Conservation (phyloP, 2,113 vertebrate genomes). For the Oreochromis tanganicae region DNA sequence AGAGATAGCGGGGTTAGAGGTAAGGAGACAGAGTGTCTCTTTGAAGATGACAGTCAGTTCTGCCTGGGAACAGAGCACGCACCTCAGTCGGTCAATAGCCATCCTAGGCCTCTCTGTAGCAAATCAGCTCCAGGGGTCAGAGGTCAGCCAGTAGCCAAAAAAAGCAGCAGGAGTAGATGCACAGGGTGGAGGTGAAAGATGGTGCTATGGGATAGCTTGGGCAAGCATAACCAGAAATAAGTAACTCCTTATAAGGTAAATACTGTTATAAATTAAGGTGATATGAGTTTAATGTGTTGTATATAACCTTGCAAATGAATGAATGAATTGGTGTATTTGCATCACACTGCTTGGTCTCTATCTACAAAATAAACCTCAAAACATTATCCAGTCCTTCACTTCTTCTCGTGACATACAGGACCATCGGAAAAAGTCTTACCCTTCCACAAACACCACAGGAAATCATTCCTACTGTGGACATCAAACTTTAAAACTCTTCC, state of each 20-base stretch:
- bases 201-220: background rate
- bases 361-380: background rate
- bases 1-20: constrained; percentile 22
- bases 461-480: background rate
- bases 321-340: background rate
- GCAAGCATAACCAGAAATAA: background rate
- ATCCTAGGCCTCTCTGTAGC: constrained; percentile 12
- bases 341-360: background rate
- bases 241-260: background rate
- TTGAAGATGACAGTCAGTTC: constrained; percentile 26
- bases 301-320: background rate
- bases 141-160: constrained; percentile 28
- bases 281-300: background rate
- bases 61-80: constrained; percentile 38
- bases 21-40: constrained; percentile 2
- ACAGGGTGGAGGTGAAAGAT: background rate
- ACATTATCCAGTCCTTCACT: background rate
- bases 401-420: background rate
- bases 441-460: background rate
- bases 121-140: constrained; percentile 11
- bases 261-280: background rate
- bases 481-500: background rate
- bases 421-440: background rate
- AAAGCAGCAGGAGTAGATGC: background rate
- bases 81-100: background rate